Base-by-base conservation (phyloP, 2,113 vertebrate genomes). In the Trinectes maculatus region DNA sequence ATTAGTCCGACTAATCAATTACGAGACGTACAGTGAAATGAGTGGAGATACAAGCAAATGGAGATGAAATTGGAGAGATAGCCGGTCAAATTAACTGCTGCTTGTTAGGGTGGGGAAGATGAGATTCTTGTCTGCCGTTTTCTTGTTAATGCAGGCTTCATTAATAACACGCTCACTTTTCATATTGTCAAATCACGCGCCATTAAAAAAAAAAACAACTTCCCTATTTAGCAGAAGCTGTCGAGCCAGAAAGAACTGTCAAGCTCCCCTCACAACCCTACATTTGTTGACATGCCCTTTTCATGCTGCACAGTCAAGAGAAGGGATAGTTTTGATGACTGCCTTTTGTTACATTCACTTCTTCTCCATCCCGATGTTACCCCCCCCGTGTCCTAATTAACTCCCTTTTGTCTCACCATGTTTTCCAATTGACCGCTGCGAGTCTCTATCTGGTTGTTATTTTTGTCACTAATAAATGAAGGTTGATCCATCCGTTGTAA, bases 331-430 rank as follows among this genome's bases (percentile, higher is more conserved):
- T 89, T 77, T 81, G 84, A 80, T 81, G 74, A 72, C 53, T 59
- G 77, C 65, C 58, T 80, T 83, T 84, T 83, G 67, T 80, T 85
- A 80, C 58, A 75, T 52, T 80, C 63, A 56, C 52, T 64, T 76
- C 80, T 72, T 63, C 26, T 18, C 28, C 10, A 16, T 19, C n/a
- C 5, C 18, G 59, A 52, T 56, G 28, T 40, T 46, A 3, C 8
- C 21, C 1, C n/a, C 39, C 67, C 59, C 74, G 55, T 76, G 85
- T 89, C 77, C 88, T 87, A 90, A 91, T 89, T 89, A 91, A 83
- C 85, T 86, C 80, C 65, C 85, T 79, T 86, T 91, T 89, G 88
- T 89, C 74, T 86, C 61, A 15, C 66, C 39, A 39, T 89, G 86
- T 84, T 86, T 85, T 89, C 73, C 65, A 81, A 87, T 85, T 77